Base-by-base conservation (phyloP, 2,888 invertebrate species). In the Epistrophe grossulariae region DNA sequence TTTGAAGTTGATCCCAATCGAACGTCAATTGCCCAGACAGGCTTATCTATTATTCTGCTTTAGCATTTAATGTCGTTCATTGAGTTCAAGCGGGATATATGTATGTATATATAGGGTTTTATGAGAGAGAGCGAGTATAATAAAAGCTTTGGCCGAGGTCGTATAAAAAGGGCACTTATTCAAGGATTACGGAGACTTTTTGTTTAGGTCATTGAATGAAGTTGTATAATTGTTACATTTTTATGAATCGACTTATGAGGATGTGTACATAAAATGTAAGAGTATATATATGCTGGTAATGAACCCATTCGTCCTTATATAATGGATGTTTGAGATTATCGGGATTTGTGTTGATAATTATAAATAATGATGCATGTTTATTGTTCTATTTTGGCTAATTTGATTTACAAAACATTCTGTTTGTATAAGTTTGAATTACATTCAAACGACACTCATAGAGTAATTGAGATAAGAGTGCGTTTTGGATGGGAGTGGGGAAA, bases 1-100 rank as follows among this genome's bases (percentile, higher is more conserved):
- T 87, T 83, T 83, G 87, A 87, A 87, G 83, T 87, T 87, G 83
- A 87, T 87, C 83, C 87, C 79, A 76, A 83, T 83, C 79, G 87
- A 83, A 79, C 87, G 79, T 79, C 87, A 87, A 87, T 87, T 87
- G 87, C 87, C 83, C 76, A 79, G 83, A 83, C 87, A 87, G 87
- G 82, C 87, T 83, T 87, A 87, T 87, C 87, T 87, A 76, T 87
- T 79, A 79, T 83, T 87, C 64, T 76, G 66, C 70, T 57, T 74
- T 59, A 71, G 85, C 78, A 81, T 85, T 85, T 78, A 78, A 74
- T 73, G 82, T 64, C 73, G 60, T 80, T 77, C 84, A 84, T 84
- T 84, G 80, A 68, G 84, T 77, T 40, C n/a, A 13, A 19, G 38
- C n/a, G 35, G 70, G 28, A 43, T 24, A 43, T n/a, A n/a, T n/a